Percentiles rank a stretch among this genome's conserved stretches.
These are phyloP conservation scores for Burhinus oedicnemus DNA, from an alignment of 2,113 vertebrate genomes.

Conservation along the genomic window DNA sequence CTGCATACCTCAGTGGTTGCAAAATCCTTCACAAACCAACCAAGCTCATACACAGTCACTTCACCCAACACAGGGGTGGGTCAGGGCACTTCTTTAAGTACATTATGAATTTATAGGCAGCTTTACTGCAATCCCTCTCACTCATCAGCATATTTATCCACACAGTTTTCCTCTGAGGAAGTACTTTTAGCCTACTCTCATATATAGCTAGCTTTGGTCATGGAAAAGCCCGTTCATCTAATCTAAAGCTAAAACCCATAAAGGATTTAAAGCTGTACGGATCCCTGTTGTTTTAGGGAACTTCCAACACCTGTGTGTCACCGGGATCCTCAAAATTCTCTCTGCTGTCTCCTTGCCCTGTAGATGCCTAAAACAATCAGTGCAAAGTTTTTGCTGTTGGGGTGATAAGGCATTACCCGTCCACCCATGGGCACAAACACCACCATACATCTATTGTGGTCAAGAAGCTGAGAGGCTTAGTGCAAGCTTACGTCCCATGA, in stretches of 20 bases:
- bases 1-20: not conserved
- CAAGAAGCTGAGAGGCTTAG: not conserved
- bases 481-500: fast-evolving
- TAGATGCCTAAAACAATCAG: not conserved
- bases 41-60: not conserved
- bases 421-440: not conserved
- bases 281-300: not conserved
- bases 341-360: not conserved
- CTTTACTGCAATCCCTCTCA: not conserved
- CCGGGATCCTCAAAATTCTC: not conserved
- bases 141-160: not conserved
- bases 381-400: not conserved
- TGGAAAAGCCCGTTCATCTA: not conserved
- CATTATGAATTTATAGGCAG: not conserved
- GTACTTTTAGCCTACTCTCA: not conserved
- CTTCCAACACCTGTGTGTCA: not conserved
- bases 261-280: not conserved
- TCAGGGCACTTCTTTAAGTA: not conserved
- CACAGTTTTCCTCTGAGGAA: not conserved
- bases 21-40: not conserved
- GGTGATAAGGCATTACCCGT: not conserved
- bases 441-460: not conserved
- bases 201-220: not conserved
- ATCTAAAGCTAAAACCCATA: not conserved
- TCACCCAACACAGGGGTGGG: not conserved